Percentiles rank a stretch among this genome's conserved stretches.
phyloP scores from a whole-genome alignment of 2,113 vertebrate species.

The Callipepla californica region DNA sequence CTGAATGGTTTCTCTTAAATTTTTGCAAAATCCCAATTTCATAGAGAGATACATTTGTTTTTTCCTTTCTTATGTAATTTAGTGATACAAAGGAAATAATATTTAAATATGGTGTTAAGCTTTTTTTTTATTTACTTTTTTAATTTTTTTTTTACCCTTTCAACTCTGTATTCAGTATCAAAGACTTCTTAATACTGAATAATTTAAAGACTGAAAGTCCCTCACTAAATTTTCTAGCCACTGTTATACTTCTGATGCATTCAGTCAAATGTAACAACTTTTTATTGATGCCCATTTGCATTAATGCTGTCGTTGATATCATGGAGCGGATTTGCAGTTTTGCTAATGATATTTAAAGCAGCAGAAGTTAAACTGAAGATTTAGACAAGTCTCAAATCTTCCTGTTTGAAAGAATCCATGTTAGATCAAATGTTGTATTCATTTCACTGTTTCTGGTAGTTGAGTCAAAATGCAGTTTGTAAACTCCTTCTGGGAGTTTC shows the following conservation, averaged over 20 bases:
- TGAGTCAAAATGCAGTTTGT: neutral
- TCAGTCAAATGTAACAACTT: neutral
- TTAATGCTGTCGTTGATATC: fast-evolving
- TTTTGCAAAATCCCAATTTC: neutral
- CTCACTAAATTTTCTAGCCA: neutral
- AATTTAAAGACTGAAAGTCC: no score
- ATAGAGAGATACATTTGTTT: neutral
- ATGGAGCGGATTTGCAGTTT: neutral
- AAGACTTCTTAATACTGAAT: neutral
- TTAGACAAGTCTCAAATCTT: neutral
- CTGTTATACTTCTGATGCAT: neutral
- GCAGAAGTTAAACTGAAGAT: neutral
- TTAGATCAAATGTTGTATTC: neutral
- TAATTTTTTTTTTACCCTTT: no score
- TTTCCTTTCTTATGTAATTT: neutral
- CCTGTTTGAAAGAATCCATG: neutral
- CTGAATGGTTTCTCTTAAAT: neutral
- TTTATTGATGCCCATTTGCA: neutral
- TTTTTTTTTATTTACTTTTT: no score
- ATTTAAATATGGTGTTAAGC: neutral
- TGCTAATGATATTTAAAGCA: neutral
- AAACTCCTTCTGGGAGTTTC: neutral
- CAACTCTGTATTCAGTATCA: neutral
- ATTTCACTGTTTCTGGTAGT: neutral
- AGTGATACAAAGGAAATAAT: neutral